Conservation (phyloP, 2,797 vertebrate genomes). For the Micrastur ruficollis region DNA sequence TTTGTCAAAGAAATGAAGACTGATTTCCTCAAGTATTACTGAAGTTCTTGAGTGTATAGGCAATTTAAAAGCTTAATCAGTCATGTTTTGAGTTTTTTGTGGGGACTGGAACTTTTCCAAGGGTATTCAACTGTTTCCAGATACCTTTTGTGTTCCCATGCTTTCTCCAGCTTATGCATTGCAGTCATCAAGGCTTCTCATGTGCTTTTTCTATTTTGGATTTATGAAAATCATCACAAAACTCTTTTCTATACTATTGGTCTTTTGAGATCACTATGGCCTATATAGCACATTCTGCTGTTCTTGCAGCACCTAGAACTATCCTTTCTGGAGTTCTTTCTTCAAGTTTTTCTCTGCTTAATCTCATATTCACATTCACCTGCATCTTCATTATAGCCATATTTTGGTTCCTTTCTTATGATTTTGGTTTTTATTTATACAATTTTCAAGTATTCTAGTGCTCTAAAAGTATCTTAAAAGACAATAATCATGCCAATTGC, state of each 20-base stretch:
- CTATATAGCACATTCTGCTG: neutral
- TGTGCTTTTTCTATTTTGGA: neutral
- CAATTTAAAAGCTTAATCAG: neutral
- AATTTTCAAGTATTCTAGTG: neutral
- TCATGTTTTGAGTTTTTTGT: neutral
- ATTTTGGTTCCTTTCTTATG: neutral
- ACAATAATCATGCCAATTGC: neutral
- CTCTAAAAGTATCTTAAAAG: neutral
- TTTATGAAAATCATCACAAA: neutral
- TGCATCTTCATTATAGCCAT: neutral
- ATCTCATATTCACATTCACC: neutral
- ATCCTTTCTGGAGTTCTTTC: neutral
- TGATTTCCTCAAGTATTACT: neutral
- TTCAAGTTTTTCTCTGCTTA: neutral
- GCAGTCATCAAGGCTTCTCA: neutral
- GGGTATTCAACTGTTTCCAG: neutral
- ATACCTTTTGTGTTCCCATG: neutral
- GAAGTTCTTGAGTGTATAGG: neutral
- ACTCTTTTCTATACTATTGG: neutral
- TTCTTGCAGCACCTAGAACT: neutral
- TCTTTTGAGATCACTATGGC: neutral
- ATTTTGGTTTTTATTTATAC: neutral
- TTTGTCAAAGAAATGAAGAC: slow-evolving; percentile 8
- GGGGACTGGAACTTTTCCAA: neutral
- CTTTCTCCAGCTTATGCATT: neutral